Evolutionary conservation across 2,888 invertebrate genomes (phyloP), one percentile per base, ranked within the genome.

Genomic region (Phragmatobia fuliginosa): DNA sequence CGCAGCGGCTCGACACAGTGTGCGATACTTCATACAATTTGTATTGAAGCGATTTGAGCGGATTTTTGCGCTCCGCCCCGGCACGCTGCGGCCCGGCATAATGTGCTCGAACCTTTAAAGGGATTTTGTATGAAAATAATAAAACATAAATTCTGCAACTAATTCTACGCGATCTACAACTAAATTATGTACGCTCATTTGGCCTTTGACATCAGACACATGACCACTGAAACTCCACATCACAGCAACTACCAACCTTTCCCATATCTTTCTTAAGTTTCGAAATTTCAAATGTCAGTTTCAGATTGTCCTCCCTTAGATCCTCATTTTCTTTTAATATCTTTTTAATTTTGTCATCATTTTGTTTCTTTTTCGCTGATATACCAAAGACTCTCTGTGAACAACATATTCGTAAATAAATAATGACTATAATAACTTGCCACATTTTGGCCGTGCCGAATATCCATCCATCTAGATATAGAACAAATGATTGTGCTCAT

Each of bases 371-470:
- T 68, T 82, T 84, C 8, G 79, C 81, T 64, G 93, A 88, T 77
- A 92, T 89, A 41, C 94, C 94, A 83, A 93, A 95, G 16, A 92
- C 88, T 88, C 86, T 92, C 94, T 95, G 91, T 61, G 91, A 88
- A 67, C 18, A 69, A 67, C 25, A 61, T 58, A 64, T 70, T 62
- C 63, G 21, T 38, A 14, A 6, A 14, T 59, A 11, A 6, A 7
- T 14, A 10, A 8, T 41, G 2, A 28, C 4, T 5, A 52, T 52
- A 45, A 6, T 16, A 6, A 45, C 21, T 45, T 45, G 45, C 21
- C 7, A 45, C 21, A 18, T 18, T 8, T 45, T 18, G 2, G 10
- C 45, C n/a, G n/a, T n/a, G n/a, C n/a, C n/a, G n/a, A n/a, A n/a
- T n/a, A n/a, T n/a, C n/a, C n/a, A n/a, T n/a, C n/a, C 1, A 18